Percentiles rank a stretch among this genome's conserved stretches.
Evolutionary conservation across 2,797 vertebrate genomes (phyloP).

Genomic region (Dendrocincla fuliginosa): DNA sequence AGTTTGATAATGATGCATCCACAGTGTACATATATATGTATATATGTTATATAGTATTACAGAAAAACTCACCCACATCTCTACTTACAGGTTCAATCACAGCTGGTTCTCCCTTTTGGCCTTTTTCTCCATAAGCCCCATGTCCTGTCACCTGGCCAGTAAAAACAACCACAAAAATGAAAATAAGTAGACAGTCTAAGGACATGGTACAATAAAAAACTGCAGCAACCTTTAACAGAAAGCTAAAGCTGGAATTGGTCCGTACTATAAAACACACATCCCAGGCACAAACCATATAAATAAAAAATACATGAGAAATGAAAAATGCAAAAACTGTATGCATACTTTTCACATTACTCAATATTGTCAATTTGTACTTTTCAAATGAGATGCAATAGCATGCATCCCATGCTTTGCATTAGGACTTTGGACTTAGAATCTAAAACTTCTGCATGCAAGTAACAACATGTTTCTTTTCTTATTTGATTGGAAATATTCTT

Average conservation of each 20-base stretch:
- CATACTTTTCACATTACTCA: background rate
- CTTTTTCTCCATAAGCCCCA: conserved; percentile 88
- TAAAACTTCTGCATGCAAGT: background rate
- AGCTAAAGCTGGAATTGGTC: conserved; percentile 56
- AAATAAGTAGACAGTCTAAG: background rate
- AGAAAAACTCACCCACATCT: background rate
- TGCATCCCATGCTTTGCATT: background rate
- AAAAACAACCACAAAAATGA: background rate
- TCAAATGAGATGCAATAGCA: background rate
- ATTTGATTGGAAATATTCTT: background rate
- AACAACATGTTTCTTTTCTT: background rate
- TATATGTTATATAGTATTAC: background rate
- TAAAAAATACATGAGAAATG: background rate
- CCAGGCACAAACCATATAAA: background rate
- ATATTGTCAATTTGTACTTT: background rate
- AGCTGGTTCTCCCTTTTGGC: conserved; percentile 95
- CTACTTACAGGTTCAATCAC: conserved; percentile 95
- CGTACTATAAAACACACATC: background rate
- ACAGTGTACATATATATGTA: background rate
- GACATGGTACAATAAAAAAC: background rate
- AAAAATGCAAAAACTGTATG: background rate
- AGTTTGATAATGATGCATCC: background rate
- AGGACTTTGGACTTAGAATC: background rate
- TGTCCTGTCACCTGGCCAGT: conserved; percentile 82
- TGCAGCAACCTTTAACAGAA: background rate